Evolutionary conservation across 2,888 invertebrate species (phyloP), one percentile per base, ranked within the genome.

Genomic region (Schizotus pectinicornis): DNA sequence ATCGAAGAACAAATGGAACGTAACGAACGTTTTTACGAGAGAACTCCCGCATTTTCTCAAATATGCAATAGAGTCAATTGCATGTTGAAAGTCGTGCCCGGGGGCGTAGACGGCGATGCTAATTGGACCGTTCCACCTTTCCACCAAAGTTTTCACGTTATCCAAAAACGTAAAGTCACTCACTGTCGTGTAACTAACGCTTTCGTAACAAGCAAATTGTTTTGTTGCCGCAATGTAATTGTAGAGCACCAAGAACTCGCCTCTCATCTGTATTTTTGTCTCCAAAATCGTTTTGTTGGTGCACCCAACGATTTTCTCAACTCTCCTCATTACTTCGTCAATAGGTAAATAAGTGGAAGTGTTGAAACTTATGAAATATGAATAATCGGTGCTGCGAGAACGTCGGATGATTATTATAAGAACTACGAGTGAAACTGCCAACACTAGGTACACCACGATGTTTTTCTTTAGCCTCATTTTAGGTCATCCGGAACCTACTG

Each of bases 1-100:
- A 68, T 91, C 88, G 80, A 93, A 94, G 80, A 91, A 92, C 46
- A 94, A 75, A 77, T 94, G 94, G 82, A 94, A 94, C 58, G 91
- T 91, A 75, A 90, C 91, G 73, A 84, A 87, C 5, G 22, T 9
- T 3, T 30, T 43, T 1, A 43, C 93, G 64, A 90, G 83, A 41
- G 86, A 83, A 59, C 84, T 84, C 64, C 82, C 79, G 76, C 94
- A 94, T 73, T 86, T 86, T 47, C 92, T 85, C 59, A 91, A 83
- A 78, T 89, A 92, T 65, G 88, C 85, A 74, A 94, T 91, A 73
- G 90, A 85, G 73, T 88, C 84, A 61, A 92, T 79, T 0, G 92
- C 88, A 6, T 87, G 85, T 43, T 82, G 80, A 74, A 93, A 86
- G 78, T 94, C 94, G 0, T 84, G 81, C 42, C 93, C 93, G 0